These are phyloP conservation scores for Napeogenes sylphis DNA, from an alignment of 2,888 invertebrate species.

Conservation along the genomic window DNA sequence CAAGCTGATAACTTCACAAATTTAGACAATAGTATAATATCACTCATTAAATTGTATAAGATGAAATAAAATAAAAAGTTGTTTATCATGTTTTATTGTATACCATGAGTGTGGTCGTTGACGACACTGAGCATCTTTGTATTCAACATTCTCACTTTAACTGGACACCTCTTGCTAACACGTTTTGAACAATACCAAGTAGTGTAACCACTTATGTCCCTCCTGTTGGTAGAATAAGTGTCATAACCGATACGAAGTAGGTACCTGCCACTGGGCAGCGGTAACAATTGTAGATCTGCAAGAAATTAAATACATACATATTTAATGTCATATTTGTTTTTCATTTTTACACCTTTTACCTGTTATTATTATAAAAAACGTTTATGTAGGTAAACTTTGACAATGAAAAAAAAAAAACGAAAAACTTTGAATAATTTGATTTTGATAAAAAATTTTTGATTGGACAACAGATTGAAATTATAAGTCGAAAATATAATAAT, in stretches of 20 bases:
- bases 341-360: neutral
- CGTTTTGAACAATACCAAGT: slow-evolving; percentile 42
- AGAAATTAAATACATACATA: slow-evolving; percentile 10
- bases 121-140: slow-evolving; percentile 22
- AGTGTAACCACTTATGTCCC: slow-evolving; percentile 28
- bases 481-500: neutral
- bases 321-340: neutral
- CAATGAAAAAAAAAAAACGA: neutral
- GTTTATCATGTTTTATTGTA: neutral
- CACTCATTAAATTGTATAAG: too few relatives aligned
- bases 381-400: neutral
- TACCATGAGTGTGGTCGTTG: slow-evolving; percentile 32
- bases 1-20: too few relatives aligned
- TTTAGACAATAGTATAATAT: too few relatives aligned
- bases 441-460: neutral
- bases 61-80: neutral
- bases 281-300: slow-evolving; percentile 32
- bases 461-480: neutral
- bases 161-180: slow-evolving; percentile 35
- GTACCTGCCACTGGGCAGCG: slow-evolving; percentile 35
- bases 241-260: slow-evolving; percentile 34
- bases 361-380: neutral
- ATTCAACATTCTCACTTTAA: slow-evolving; percentile 31
- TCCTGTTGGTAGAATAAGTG: slow-evolving; percentile 36
- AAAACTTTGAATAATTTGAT: neutral